Evolutionary conservation across 2,888 invertebrate species (phyloP), one percentile per base, ranked within the genome.

Genomic region (Cephus nigrinus): DNA sequence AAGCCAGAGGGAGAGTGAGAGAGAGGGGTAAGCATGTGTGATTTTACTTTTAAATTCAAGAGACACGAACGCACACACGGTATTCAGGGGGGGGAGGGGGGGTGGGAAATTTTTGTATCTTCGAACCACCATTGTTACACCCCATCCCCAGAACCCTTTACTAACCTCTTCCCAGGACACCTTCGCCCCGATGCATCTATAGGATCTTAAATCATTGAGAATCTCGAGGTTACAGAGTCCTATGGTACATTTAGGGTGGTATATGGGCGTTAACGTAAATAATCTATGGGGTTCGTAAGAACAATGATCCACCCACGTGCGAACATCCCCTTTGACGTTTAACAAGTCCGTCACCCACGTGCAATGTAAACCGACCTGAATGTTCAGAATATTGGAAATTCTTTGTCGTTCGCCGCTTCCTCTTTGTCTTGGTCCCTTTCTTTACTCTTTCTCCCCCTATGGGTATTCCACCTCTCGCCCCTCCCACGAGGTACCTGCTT

Each of bases 31-130:
- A 11, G 73, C 80, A 79, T 71, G 32, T 33, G 15, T 77, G 80
- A 87, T 87, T 87, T 87, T 82, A 86, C 87, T 87, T 87, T 87
- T 82, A 86, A 86, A 87, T 87, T 82, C 83, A 80, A 77, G 74
- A 77, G 69, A 69, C 75, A 78, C 69, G 76, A 40, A 15, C 15
- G 4, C 15, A 55, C 55, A 55, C 55, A 9, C 9, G 55, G 55
- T 55, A 55, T 55, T 2, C 55, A 9, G 15, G 15, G 1, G 9
- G 23, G 9, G 0, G n/a, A n/a, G n/a, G 12, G 35, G 12, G 35
- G 3, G 3, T 2, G 15, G 5, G 15, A 23, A 55, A 55, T 55
- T 23, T 55, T 23, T 23, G 9, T 55, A 55, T 55, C 55, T 55
- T 55, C 23, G 55, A 23, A 55, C 55, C 23, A 55, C 55, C 55